phyloP scores from a whole-genome alignment of 2,113 vertebrate genomes.

The Sula dactylatra region DNA sequence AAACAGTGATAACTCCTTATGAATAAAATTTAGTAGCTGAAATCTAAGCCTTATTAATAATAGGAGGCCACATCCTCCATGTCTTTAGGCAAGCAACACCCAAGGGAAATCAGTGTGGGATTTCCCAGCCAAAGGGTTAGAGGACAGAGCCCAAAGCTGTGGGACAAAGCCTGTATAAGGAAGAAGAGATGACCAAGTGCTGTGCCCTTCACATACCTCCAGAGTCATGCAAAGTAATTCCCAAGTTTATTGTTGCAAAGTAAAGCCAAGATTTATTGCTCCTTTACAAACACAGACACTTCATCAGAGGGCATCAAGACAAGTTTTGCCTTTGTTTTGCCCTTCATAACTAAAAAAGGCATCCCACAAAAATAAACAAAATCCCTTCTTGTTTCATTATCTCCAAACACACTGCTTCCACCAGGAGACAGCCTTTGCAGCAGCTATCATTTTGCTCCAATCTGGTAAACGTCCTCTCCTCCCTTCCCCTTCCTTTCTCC shows the following conservation, averaged over 20 bases:
- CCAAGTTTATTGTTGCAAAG: background rate
- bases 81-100: background rate
- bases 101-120: background rate
- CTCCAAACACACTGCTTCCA: background rate
- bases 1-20: background rate
- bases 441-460: background rate
- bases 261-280: background rate
- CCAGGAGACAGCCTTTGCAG: background rate
- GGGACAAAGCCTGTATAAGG: background rate
- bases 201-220: background rate
- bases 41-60: background rate
- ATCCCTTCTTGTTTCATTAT: background rate
- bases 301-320: background rate
- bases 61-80: background rate
- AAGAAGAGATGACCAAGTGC: background rate
- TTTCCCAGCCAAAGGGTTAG: background rate
- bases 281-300: background rate
- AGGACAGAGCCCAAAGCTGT: background rate
- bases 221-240: background rate
- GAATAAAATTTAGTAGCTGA: background rate
- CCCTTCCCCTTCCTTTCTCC: background rate
- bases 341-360: background rate
- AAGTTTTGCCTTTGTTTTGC: constrained; percentile 10
- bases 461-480: background rate
- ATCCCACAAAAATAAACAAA: background rate